Evolutionary conservation across 53 echinoderm and acorn worm genomes (phyloP).

Genomic region (Actinopyga echinites): DNA sequence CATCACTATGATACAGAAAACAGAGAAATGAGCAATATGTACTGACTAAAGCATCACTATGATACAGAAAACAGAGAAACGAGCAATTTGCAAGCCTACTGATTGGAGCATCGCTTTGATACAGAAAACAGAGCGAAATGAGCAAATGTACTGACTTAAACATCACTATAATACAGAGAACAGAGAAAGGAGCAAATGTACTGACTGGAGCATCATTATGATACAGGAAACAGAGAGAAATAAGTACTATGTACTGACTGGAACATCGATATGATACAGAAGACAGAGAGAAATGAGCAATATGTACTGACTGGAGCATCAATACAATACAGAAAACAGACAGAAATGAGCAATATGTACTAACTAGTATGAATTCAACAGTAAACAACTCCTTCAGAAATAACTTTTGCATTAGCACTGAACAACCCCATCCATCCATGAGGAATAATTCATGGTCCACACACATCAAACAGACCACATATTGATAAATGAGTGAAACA

Average conservation of each 20-base stretch:
- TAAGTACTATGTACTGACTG: slow-evolving; percentile 56
- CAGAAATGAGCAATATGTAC: background rate
- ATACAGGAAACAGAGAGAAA: background rate
- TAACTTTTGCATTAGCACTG: too few species aligned
- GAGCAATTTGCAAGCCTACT: background rate
- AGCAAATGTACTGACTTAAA: background rate
- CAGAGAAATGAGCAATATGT: background rate
- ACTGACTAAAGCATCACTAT: slow-evolving; percentile 80
- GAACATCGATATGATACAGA: slow-evolving; percentile 68
- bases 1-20: slow-evolving; percentile 63
- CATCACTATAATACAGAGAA: too few species aligned
- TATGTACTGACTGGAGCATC: slow-evolving; percentile 68
- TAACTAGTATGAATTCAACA: too few species aligned
- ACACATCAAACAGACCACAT: too few species aligned
- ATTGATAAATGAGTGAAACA: too few species aligned
- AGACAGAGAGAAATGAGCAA: background rate
- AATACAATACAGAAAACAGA: slow-evolving; percentile 41
- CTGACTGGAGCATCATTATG: slow-evolving; percentile 93
- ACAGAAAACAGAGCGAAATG: background rate
- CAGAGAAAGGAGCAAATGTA: too few species aligned
- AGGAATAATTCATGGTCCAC: too few species aligned
- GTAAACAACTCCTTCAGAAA: too few species aligned
- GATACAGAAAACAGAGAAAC: background rate
- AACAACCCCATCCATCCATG: too few species aligned
- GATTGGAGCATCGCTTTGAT: slow-evolving; percentile 80